Evolutionary conservation across 1,140 invertebrate species (phyloP), one percentile per base, ranked within the genome.

Genomic region (Eubasilissa regina): DNA sequence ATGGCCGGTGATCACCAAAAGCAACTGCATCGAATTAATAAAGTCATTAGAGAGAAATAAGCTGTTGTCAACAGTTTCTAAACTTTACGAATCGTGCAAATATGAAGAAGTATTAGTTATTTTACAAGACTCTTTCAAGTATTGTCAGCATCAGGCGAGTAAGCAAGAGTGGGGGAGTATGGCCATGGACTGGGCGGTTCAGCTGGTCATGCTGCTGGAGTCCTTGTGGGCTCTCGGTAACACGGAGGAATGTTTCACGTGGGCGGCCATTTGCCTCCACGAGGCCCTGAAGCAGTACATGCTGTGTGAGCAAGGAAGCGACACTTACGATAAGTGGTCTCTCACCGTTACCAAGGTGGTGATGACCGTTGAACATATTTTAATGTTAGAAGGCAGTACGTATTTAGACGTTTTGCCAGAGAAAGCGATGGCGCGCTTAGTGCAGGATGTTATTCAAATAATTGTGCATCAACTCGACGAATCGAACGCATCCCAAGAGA

Each of bases 381-480:
- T 94, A 0, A 88, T 88, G 56, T 90, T 90, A 81, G 91, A 92
- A 82, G 92, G 86, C 7, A 83, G 85, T 58, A 83, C 84, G 15
- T 87, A 86, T 85, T 83, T 90, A 85, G 91, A 92, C 79, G 86
- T 88, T 66, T 84, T 93, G 62, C 82, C 89, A 35, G 87, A 91
- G 82, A 88, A 90, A 83, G 88, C 90, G 77, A 83, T 91, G 56
- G 87, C 91, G 3, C 90, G 94, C 74, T 88, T 96, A n/a, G 89
- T 95, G 0, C 92, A 95, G 84, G 94, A 93, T 85, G 87, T 97
- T 12, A 92, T 94, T 56, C 91, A 92, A 77, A 92, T 97, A 11
- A 90, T 94, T 73, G 92, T 93, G 85, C 91, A 94, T 89, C 92
- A 94, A 89, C 85, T 95, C 76, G 95, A 95, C 13, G 84, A 90